Evolutionary conservation across 2,113 vertebrate genomes (phyloP).

Genomic region (Phodopus roborovskii): DNA sequence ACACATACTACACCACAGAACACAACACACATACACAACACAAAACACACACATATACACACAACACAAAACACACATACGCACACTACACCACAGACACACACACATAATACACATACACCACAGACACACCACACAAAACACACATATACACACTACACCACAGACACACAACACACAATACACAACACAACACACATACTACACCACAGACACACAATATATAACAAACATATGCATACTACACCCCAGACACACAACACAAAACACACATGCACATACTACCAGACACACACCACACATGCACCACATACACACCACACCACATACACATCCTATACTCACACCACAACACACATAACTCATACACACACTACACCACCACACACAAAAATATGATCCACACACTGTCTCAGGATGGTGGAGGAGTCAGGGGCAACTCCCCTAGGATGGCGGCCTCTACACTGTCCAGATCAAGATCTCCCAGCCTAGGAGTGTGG

Average conservation of each 20-base stretch:
- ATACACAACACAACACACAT: background rate
- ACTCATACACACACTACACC: background rate
- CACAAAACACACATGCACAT: background rate
- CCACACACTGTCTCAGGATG: background rate
- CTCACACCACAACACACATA: background rate
- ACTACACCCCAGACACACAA: background rate
- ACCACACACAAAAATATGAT: background rate
- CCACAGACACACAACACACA: background rate
- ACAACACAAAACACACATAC: background rate
- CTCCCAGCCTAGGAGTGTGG: too few relatives aligned
- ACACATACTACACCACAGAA: background rate
- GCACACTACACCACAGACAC: background rate
- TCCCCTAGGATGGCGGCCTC: too few relatives aligned
- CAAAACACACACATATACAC: background rate
- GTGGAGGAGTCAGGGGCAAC: background rate
- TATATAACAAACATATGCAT: background rate
- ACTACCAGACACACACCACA: background rate
- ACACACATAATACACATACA: background rate
- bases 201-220: background rate
- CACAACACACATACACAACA: background rate
- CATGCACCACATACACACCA: too few relatives aligned
- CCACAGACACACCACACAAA: background rate
- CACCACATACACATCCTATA: background rate
- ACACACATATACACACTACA: background rate
- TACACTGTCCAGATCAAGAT: background rate